Base-by-base conservation (phyloP, 2,888 invertebrate genomes). In the Meandrusa payeni region DNA sequence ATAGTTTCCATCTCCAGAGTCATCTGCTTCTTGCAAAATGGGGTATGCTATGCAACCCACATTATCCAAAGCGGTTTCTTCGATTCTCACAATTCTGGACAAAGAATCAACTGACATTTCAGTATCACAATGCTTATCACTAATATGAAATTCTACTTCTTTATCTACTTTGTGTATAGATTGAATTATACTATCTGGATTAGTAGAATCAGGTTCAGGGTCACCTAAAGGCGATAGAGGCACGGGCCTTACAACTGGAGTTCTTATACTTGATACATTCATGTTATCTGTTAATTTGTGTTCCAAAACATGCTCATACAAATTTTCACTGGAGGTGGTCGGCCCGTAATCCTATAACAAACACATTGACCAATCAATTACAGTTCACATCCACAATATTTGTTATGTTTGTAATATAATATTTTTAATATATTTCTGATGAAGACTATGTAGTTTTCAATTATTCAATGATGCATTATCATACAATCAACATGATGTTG, bases 271-370 rank as follows among this genome's bases (percentile, higher is more conserved):
- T 55, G 78, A 72, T 59, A 80, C 60, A 71, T 78, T 85, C 85
- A 88, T 87, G 64, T 67, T 75, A 57, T 80, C 76, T 63, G 73
- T 75, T 85, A 87, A 61, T 85, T 83, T 79, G 61, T 79, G 76
- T 64, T 83, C 88, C 80, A 81, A 73, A 59, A 78, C 72, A 70
- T 76, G 76, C 55, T 77, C 76, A 73, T 74, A 82, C 48, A 80
- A 75, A 71, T 76, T 80, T 76, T 86, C 83, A 85, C 73, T 82
- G 87, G 87, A 69, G 88, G 87, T 72, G 87, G 87, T 65, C 86
- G 87, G 82, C 87, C 88, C 83, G 77, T 83, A 85, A 82, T 78
- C 77, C 88, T 88, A 64, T 52, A 87, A 87, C 71, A 82, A 80
- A 53, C 7, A 5, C n/a, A n/a, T n/a, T n/a, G n/a, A n/a, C n/a